Evolutionary conservation across 2,888 invertebrate genomes (phyloP).

Genomic region (Petrolisthes manimaculis): DNA sequence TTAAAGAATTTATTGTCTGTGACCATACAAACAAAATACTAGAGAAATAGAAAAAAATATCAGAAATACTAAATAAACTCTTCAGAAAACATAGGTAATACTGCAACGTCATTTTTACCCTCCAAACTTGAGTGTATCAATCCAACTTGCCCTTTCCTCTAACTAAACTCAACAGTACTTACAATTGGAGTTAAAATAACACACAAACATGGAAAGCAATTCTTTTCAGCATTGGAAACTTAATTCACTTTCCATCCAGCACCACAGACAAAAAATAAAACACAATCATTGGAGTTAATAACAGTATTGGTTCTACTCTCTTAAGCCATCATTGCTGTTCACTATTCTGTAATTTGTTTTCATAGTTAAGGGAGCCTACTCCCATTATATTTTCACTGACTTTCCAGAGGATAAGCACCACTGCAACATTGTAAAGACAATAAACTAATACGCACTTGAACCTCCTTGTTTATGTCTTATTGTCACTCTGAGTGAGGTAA

Average conservation of each 20-base stretch:
- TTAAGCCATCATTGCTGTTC: not conserved
- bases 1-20: too few relatives aligned
- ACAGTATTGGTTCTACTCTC: not conserved
- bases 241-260: not conserved
- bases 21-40: not conserved
- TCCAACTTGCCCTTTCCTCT: not conserved
- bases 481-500: constrained; percentile 2
- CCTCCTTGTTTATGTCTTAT: not conserved
- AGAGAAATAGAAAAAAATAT: not conserved
- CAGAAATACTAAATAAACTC: not conserved
- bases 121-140: not conserved
- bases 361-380: not conserved
- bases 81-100: not conserved
- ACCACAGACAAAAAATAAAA: constrained; percentile 17
- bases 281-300: not conserved
- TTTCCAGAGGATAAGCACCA: not conserved
- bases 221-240: not conserved
- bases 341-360: not conserved
- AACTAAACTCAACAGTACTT: constrained; percentile 20
- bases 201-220: constrained; percentile 10
- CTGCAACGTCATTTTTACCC: not conserved
- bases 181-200: not conserved
- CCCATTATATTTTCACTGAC: not conserved
- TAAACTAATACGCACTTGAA: constrained; percentile 3
- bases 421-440: not conserved